These are phyloP conservation scores for Eumerus sabulonum DNA, from an alignment of 2,888 invertebrate genomes.

Conservation along the genomic window DNA sequence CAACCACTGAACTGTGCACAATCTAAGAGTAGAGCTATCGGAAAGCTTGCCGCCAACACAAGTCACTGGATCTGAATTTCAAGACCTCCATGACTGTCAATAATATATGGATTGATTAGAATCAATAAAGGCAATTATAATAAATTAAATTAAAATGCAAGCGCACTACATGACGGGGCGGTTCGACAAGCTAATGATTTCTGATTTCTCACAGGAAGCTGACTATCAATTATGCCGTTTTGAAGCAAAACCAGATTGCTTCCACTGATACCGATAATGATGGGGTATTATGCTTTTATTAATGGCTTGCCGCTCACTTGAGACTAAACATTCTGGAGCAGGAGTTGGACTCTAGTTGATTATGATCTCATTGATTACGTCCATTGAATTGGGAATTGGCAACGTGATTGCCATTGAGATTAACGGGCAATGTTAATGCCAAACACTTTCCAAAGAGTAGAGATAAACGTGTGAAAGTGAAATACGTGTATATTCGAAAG, in stretches of 20 bases:
- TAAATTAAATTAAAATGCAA: conserved; percentile 16
- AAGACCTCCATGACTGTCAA: conserved; percentile 5
- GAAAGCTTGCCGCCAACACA: not conserved
- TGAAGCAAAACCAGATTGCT: conserved; percentile 47
- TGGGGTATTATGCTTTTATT: conserved; percentile 38
- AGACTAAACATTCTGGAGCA: conserved; percentile 17
- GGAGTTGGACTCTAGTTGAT: conserved; percentile 8
- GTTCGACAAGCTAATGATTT: conserved; percentile 17
- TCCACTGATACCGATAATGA: conserved; percentile 52
- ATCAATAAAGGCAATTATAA: conserved; percentile 21
- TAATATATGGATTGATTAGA: conserved; percentile 30
- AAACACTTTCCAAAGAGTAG: conserved; percentile 39
- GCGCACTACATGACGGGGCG: conserved; percentile 3
- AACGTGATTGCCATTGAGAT: conserved; percentile 44
- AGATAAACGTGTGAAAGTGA: not conserved
- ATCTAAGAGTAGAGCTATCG: no score
- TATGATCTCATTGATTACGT: conserved; percentile 41
- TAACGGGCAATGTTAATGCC: conserved; percentile 28
- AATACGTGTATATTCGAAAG: conserved; percentile 15
- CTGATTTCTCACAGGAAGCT: conserved; percentile 38
- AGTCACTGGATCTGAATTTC: not conserved
- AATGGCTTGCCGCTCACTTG: conserved; percentile 38
- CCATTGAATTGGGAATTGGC: conserved; percentile 34
- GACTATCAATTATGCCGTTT: conserved; percentile 58
- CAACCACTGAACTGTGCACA: no score